Base-by-base conservation (phyloP, 2,797 vertebrate genomes). In the Lateolabrax maculatus region DNA sequence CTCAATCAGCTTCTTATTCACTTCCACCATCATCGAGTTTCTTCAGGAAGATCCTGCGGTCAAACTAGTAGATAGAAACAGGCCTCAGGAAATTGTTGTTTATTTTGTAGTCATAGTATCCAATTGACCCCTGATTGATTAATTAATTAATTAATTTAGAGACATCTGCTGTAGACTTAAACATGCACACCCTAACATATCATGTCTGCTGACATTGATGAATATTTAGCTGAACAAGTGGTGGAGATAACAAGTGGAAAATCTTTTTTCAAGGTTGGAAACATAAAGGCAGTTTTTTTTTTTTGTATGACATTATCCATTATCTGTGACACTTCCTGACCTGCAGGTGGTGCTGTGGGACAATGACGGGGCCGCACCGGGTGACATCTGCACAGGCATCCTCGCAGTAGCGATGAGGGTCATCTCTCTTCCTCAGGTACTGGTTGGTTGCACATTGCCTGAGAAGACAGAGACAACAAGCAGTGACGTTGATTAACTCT, bases 361-460 rank as follows among this genome's bases (percentile, higher is more conserved):
- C 97, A 3, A 94, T 52, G 34, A 99, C 90, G 0, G 98, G 98
- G 39, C 98, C 98, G 19, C 98, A 99, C 0, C 92, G 95, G 0
- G 98, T 99, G 61, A 96, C 87, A 5, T 93, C 85, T 2, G 98
- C 96, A 39, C 98, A 99, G 34, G 95, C 95, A 29, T 94, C 96
- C 80, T 96, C 97, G 76, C 98, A 99, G 87, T 98, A 99, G 16
- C 97, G 96, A 52, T 98, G 96, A 56, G 98, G 96, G 62, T 99
- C 98, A 72, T 96, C 96, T 94, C 95, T 97, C 89, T 97, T 99
- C 90, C 97, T 94, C 82, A 98, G 92, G 84, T 99, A 99, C 36
- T 98, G 97, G 85, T 97, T 98, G 85, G 97, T 98, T 0, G 93
- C 92, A 88, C 98, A 99, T 94, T 98, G 98, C 93, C 98, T 99